Conservation (phyloP, 2,797 vertebrate genomes). For the Scolopax rusticola region DNA sequence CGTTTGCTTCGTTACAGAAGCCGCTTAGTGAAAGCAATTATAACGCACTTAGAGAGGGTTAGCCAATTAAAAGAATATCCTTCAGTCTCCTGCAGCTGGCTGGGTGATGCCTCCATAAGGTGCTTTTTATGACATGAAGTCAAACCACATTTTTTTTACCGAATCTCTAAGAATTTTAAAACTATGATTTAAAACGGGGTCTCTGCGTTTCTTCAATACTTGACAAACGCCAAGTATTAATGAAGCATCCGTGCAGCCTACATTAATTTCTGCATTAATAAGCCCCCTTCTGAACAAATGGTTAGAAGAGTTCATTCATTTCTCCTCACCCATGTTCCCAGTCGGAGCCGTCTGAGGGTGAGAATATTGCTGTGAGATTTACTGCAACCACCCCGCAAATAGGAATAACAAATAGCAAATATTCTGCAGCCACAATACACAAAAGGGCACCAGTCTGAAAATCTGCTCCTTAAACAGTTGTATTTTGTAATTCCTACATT, state of each 20-base stretch:
- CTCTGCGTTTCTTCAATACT: neutral
- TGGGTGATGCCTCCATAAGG: neutral
- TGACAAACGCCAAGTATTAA: neutral
- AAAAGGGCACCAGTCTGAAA: neutral
- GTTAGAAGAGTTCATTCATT: neutral
- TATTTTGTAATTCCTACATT: neutral
- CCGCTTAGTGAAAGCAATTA: constrained; percentile 48
- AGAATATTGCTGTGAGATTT: neutral
- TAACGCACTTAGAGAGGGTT: constrained; percentile 24
- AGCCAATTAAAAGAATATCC: constrained; percentile 33
- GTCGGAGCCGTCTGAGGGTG: neutral
- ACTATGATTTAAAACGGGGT: neutral
- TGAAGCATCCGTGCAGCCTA: neutral
- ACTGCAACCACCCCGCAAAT: neutral
- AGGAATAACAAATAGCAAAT: neutral
- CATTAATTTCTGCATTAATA: neutral
- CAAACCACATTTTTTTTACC: neutral
- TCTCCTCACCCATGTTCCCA: neutral
- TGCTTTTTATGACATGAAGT: neutral
- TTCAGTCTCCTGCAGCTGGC: neutral
- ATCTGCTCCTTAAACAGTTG: neutral
- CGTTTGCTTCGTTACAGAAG: neutral
- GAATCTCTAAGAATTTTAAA: neutral
- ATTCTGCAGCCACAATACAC: neutral
- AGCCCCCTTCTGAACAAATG: neutral